phyloP scores from a whole-genome alignment of 2,888 invertebrate genomes.

The Archaeoteleia sp. region DNA sequence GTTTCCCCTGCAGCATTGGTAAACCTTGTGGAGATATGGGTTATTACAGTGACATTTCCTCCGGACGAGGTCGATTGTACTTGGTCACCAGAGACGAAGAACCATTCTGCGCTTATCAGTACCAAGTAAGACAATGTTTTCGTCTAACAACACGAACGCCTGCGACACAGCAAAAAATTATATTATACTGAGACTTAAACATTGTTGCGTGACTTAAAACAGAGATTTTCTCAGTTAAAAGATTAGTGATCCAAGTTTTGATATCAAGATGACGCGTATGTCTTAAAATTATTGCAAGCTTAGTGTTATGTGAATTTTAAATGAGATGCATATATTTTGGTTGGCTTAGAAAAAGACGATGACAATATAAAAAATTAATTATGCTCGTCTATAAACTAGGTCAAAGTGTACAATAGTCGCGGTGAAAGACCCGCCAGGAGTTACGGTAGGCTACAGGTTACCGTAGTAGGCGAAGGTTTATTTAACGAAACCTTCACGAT shows the following conservation, averaged over 20 bases:
- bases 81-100: slow-evolving; percentile 92
- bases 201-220: too few species aligned
- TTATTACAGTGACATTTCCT: slow-evolving; percentile 90
- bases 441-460: slow-evolving; percentile 86
- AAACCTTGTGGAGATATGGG: slow-evolving; percentile 93
- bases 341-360: too few species aligned
- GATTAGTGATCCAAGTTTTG: too few species aligned
- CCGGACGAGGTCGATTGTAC: slow-evolving; percentile 90
- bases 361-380: slow-evolving; percentile 28
- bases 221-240: too few species aligned
- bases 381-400: slow-evolving; percentile 72
- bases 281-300: background rate
- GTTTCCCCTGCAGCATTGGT: slow-evolving; percentile 82
- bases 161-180: too few species aligned
- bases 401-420: slow-evolving; percentile 86
- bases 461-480: slow-evolving; percentile 86
- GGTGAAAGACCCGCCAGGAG: slow-evolving; percentile 81
- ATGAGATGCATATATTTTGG: too few species aligned
- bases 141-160: too few species aligned
- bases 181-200: too few species aligned
- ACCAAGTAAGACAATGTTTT: slow-evolving; percentile 68
- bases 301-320: too few species aligned
- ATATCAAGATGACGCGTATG: slow-evolving; percentile 16
- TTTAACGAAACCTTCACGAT: slow-evolving; percentile 92
- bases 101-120: slow-evolving; percentile 96